Percentiles rank a stretch among this genome's conserved stretches.
Evolutionary conservation across 2,113 vertebrate genomes (phyloP).

Genomic region (Ctenomys sociabilis): DNA sequence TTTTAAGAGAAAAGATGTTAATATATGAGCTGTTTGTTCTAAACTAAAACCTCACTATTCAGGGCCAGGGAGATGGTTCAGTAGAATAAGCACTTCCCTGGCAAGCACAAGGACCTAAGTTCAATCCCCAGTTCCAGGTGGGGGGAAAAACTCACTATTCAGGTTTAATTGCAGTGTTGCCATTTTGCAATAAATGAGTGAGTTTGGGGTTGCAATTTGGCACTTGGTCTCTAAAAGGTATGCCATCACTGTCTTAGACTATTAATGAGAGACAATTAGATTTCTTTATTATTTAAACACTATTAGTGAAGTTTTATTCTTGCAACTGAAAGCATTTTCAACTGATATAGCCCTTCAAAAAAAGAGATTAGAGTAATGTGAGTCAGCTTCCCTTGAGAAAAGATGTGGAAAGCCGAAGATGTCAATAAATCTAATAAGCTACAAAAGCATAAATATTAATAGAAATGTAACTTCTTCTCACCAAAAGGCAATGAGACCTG

Average conservation of each 20-base stretch:
- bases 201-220: neutral
- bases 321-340: constrained; percentile 36
- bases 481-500: neutral
- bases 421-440: constrained; percentile 7
- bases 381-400: constrained; percentile 46
- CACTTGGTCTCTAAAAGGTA: neutral
- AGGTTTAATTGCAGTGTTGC: neutral
- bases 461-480: constrained; percentile 9
- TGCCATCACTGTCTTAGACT: neutral
- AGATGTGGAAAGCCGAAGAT: constrained; percentile 9
- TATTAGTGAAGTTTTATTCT: neutral
- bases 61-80: no score
- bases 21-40: neutral
- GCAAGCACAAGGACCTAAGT: no score
- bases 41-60: neutral
- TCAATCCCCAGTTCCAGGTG: no score
- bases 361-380: constrained; percentile 15
- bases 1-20: neutral
- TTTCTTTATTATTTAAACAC: constrained; percentile 46
- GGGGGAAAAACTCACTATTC: neutral
- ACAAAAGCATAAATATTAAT: constrained; percentile 25
- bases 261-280: neutral
- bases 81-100: no score
- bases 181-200: neutral
- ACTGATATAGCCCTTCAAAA: neutral